A percentile compares a stretch with the other conserved stretches of the same genome.
These are phyloP conservation scores for Acanthurus leucopareius DNA, from an alignment of 2,797 vertebrate genomes.

Conservation along the genomic window DNA sequence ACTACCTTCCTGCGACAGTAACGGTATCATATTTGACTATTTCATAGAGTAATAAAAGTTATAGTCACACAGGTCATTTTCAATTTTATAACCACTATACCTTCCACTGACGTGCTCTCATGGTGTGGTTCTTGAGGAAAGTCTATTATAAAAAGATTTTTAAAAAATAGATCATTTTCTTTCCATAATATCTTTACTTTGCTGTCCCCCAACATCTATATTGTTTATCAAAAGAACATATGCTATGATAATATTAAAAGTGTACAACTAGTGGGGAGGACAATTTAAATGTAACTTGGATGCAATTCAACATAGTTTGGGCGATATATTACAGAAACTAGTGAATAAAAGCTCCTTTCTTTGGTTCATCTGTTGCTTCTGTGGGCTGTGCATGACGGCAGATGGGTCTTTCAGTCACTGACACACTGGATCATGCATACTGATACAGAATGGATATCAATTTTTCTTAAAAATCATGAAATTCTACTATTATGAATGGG, in stretches of 20 bases:
- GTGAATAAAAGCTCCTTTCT: not conserved
- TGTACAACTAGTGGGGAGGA: not conserved
- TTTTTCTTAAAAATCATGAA: too few relatives aligned
- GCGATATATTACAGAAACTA: conserved; percentile 3
- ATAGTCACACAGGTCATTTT: too few relatives aligned
- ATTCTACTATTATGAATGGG: too few relatives aligned
- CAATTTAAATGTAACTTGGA: not conserved
- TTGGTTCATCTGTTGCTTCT: conserved; percentile 4
- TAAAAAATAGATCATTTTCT: too few relatives aligned
- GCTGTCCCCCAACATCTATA: not conserved
- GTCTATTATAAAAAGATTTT: not conserved
- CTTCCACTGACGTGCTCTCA: not conserved
- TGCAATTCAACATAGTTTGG: not conserved
- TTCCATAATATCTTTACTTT: too few relatives aligned
- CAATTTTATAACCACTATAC: not conserved
- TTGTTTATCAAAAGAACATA: not conserved
- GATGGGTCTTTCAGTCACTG: not conserved
- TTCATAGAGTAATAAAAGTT: too few relatives aligned
- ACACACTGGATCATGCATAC: not conserved
- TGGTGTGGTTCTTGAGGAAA: not conserved
- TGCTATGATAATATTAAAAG: not conserved
- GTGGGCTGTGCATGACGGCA: not conserved
- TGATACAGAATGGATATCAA: not conserved
- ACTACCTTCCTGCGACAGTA: not conserved
- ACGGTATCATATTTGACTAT: not conserved